phyloP scores from a whole-genome alignment of 37 sponge, comb jelly and placozoan species.

The Hexactinellida sp. region DNA sequence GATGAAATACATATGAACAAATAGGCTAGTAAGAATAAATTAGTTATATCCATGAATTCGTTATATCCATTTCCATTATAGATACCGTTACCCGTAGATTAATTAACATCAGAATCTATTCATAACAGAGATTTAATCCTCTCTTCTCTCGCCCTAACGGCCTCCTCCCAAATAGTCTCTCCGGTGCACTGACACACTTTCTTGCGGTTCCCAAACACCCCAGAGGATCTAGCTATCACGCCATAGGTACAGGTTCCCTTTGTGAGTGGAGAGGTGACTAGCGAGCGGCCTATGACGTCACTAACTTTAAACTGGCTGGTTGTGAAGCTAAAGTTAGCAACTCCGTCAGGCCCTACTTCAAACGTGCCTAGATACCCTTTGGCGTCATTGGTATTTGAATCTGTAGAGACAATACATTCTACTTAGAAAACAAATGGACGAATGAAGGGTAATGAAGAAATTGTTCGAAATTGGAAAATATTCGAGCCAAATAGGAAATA shows the following conservation, averaged over 20 bases:
- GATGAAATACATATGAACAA: no score
- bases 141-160: not conserved
- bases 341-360: not conserved
- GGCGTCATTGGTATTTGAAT: not conserved
- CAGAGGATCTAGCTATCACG: conserved; percentile 3
- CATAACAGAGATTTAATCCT: not conserved
- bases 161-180: not conserved
- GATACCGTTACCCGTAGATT: no score
- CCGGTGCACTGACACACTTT: not conserved
- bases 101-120: no score
- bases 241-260: not conserved
- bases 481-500: not conserved
- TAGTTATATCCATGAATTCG: no score
- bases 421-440: no score
- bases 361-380: conserved; percentile 13
- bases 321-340: not conserved
- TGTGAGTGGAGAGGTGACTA: not conserved
- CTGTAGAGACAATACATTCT: not conserved
- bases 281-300: not conserved
- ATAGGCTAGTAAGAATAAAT: no score
- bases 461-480: not conserved
- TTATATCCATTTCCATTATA: no score
- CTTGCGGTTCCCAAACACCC: not conserved
- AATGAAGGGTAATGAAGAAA: not conserved
- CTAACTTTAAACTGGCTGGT: not conserved